Evolutionary conservation across 1,140 invertebrate genomes (phyloP).

Genomic region (Anagrus nilaparvatae): DNA sequence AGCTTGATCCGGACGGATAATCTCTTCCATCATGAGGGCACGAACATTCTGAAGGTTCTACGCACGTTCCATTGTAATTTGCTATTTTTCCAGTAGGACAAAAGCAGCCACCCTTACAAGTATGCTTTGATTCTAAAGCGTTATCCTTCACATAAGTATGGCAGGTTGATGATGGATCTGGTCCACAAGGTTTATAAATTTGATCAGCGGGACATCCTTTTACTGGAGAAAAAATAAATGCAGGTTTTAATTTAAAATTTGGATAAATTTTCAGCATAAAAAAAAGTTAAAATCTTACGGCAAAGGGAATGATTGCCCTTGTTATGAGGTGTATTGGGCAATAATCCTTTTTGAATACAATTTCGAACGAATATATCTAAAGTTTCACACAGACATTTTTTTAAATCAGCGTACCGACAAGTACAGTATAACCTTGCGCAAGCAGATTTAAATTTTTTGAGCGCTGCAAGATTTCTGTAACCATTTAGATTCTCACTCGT

Average conservation of each 20-base stretch:
- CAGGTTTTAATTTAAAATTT: background rate
- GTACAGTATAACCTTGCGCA: too few species aligned
- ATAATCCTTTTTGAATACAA: too few species aligned
- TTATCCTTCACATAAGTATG: constrained; percentile 26
- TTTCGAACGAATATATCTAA: too few species aligned
- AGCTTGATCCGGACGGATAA: constrained; percentile 59
- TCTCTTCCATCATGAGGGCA: constrained; percentile 65
- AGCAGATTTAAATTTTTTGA: too few species aligned
- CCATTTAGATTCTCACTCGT: too few species aligned
- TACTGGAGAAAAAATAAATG: constrained; percentile 40
- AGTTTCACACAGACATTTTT: too few species aligned
- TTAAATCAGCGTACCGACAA: too few species aligned
- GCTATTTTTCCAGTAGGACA: constrained; percentile 66
- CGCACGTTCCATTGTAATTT: constrained; percentile 63
- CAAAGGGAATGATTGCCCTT: too few species aligned
- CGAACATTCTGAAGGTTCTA: constrained; percentile 61
- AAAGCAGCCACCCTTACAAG: constrained; percentile 77
- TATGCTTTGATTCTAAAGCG: constrained; percentile 25
- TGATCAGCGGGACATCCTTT: constrained; percentile 58
- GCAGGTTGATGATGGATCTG: constrained; percentile 46
- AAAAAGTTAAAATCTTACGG: too few species aligned
- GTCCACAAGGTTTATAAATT: constrained; percentile 61
- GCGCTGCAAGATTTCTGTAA: too few species aligned
- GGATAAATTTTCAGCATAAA: background rate
- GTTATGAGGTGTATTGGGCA: too few species aligned